These are phyloP conservation scores for Gandaritis pyraliata DNA, from an alignment of 2,888 invertebrate genomes.

Conservation along the genomic window DNA sequence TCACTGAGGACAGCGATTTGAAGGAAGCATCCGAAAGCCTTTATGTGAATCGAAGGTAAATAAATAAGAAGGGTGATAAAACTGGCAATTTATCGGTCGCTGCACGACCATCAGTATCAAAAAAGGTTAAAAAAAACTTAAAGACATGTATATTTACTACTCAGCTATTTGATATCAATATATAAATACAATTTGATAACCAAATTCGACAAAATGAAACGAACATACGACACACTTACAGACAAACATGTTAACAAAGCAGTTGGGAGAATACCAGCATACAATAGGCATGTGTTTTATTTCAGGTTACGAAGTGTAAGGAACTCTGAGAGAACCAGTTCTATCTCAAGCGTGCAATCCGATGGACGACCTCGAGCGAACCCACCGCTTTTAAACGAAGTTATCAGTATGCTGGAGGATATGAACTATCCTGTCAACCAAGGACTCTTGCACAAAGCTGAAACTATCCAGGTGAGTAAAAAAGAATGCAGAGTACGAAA, in stretches of 20 bases:
- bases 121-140: background rate
- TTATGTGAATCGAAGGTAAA: conserved; percentile 50
- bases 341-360: conserved; percentile 64
- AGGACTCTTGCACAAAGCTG: conserved; percentile 75
- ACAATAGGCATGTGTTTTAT: background rate
- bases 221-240: background rate
- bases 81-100: too few relatives aligned
- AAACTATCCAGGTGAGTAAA: conserved; percentile 68
- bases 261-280: too few relatives aligned
- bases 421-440: conserved; percentile 82
- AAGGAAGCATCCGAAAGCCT: conserved; percentile 70
- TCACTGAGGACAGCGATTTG: conserved; percentile 70
- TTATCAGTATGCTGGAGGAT: conserved; percentile 87
- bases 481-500: too few relatives aligned
- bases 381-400: conserved; percentile 88
- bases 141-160: too few relatives aligned
- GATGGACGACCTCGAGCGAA: conserved; percentile 85
- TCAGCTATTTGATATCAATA: too few relatives aligned
- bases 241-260: too few relatives aligned
- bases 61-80: too few relatives aligned
- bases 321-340: conserved; percentile 62
- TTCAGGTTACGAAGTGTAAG: conserved; percentile 58
- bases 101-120: background rate
- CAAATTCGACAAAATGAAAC: too few relatives aligned
- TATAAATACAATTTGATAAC: too few relatives aligned